phyloP scores from a whole-genome alignment of 2,888 invertebrate species.

The Leucophora obtusa region DNA sequence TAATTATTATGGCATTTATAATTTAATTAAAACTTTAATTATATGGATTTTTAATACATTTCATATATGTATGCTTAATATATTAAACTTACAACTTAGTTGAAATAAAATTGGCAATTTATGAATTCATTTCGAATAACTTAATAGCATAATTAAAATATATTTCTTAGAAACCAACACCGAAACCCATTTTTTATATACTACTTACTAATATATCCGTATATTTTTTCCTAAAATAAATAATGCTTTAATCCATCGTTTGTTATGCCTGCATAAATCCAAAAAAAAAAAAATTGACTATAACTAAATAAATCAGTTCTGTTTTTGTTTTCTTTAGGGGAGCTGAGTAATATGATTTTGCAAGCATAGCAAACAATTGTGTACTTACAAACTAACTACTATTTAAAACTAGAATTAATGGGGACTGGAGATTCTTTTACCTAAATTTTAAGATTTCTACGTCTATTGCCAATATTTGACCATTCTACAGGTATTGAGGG shows the following conservation, averaged over 20 bases:
- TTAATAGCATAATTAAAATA: slow-evolving; percentile 19
- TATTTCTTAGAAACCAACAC: slow-evolving; percentile 44
- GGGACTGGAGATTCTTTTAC: not conserved
- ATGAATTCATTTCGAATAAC: slow-evolving; percentile 20
- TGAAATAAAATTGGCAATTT: slow-evolving; percentile 47
- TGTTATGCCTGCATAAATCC: slow-evolving; percentile 67
- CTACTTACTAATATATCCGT: not conserved
- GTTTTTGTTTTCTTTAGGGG: not conserved
- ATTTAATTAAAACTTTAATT: slow-evolving; percentile 11
- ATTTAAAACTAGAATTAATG: not conserved
- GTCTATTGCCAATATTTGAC: slow-evolving; percentile 75
- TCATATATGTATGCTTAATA: slow-evolving; percentile 2
- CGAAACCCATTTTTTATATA: slow-evolving; percentile 47
- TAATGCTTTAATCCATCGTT: slow-evolving; percentile 66
- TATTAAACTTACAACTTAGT: slow-evolving; percentile 9
- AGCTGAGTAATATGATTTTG: slow-evolving; percentile 12
- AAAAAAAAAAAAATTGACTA: not conserved
- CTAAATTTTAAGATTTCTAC: slow-evolving; percentile 74
- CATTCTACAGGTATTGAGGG: slow-evolving; percentile 76
- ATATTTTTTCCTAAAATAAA: slow-evolving; percentile 41
- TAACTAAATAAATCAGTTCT: slow-evolving; percentile 30
- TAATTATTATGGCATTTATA: slow-evolving; percentile 35
- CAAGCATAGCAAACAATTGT: slow-evolving; percentile 71
- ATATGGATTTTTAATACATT: not conserved
- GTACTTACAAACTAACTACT: slow-evolving; percentile 16